A percentile compares a stretch with the other conserved stretches of the same genome.
Evolutionary conservation across 2,113 vertebrate genomes (phyloP).

Genomic region (Loxodonta africana): DNA sequence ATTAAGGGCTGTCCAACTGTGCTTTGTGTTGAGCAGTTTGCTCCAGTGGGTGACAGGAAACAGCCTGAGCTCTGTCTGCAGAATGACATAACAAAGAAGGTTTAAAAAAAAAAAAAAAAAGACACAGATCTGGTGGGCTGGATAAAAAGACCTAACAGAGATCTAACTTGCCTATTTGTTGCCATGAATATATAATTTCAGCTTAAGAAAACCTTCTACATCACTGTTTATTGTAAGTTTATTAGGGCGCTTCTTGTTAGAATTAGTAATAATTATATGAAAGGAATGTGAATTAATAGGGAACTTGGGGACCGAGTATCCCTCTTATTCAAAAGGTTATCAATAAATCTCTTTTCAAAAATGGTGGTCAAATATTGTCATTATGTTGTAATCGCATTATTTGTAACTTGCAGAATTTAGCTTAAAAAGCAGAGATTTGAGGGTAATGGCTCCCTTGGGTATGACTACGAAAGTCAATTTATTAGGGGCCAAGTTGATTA

Average conservation of each 20-base stretch:
- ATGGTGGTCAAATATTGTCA: slow-evolving; percentile 62
- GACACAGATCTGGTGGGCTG: slow-evolving; percentile 86
- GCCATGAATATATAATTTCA: slow-evolving; percentile 83
- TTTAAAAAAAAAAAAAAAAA: slow-evolving; percentile 60
- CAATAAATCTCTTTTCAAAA: slow-evolving; percentile 75
- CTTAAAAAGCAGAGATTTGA: slow-evolving; percentile 51
- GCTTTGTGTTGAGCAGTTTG: slow-evolving; percentile 92
- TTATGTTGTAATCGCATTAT: slow-evolving; percentile 7
- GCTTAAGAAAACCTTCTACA: slow-evolving; percentile 91
- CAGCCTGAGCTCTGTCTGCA: slow-evolving; percentile 97
- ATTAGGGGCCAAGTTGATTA: not conserved
- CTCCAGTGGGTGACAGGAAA: slow-evolving; percentile 95
- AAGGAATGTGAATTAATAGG: slow-evolving; percentile 82
- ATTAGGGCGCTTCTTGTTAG: slow-evolving; percentile 86
- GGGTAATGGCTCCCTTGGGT: accelerated
- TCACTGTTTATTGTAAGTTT: slow-evolving; percentile 91
- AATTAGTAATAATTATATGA: slow-evolving; percentile 82
- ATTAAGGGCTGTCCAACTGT: slow-evolving; percentile 98
- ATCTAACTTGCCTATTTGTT: slow-evolving; percentile 86
- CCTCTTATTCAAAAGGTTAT: slow-evolving; percentile 81
- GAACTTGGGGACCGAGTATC: slow-evolving; percentile 74
- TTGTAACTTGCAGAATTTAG: not conserved
- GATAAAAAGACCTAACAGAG: slow-evolving; percentile 88
- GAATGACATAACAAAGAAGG: slow-evolving; percentile 95
- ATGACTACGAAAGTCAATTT: not conserved